A percentile compares a stretch with the other conserved stretches of the same genome.
Evolutionary conservation across 1,140 invertebrate species (phyloP).

Genomic region (Drosophila tropicalis): DNA sequence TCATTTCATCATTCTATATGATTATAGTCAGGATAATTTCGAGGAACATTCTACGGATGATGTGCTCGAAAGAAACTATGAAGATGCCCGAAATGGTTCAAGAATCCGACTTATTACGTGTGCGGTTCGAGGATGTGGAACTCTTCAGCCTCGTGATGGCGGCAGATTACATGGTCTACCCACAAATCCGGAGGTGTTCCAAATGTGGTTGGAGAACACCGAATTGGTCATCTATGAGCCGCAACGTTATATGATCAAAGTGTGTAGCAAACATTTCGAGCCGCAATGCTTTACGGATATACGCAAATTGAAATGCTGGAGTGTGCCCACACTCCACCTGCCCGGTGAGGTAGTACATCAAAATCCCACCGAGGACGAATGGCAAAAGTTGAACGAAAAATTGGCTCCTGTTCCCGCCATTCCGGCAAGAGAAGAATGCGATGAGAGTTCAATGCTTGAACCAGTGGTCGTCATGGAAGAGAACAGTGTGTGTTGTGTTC

Average conservation of each 20-base stretch:
- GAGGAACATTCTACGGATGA: slow-evolving; percentile 27
- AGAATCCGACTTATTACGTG: slow-evolving; percentile 49
- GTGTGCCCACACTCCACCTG: slow-evolving; percentile 61
- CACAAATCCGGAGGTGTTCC: slow-evolving; percentile 38
- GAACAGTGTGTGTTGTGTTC: slow-evolving; percentile 58
- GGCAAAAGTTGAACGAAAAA: slow-evolving; percentile 41
- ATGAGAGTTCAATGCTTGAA: slow-evolving; percentile 36
- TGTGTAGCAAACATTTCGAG: slow-evolving; percentile 72
- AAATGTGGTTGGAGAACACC: slow-evolving; percentile 69
- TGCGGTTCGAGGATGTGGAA: slow-evolving; percentile 48
- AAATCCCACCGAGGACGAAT: slow-evolving; percentile 52
- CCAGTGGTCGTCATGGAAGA: slow-evolving; percentile 46
- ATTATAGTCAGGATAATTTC: slow-evolving; percentile 41
- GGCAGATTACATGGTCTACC: slow-evolving; percentile 56
- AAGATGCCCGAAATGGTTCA: slow-evolving; percentile 35
- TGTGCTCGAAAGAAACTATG: slow-evolving; percentile 35
- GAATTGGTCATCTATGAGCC: slow-evolving; percentile 48
- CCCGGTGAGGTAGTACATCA: slow-evolving; percentile 39
- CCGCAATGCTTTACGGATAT: slow-evolving; percentile 38
- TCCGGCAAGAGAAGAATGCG: neutral
- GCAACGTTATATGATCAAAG: slow-evolving; percentile 55
- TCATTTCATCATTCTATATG: slow-evolving; percentile 53
- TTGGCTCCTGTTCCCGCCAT: neutral
- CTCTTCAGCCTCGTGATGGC: slow-evolving; percentile 46
- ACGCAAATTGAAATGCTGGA: slow-evolving; percentile 49